Conservation (phyloP, 1,140 invertebrate genomes). For the Eumaeus atala region DNA sequence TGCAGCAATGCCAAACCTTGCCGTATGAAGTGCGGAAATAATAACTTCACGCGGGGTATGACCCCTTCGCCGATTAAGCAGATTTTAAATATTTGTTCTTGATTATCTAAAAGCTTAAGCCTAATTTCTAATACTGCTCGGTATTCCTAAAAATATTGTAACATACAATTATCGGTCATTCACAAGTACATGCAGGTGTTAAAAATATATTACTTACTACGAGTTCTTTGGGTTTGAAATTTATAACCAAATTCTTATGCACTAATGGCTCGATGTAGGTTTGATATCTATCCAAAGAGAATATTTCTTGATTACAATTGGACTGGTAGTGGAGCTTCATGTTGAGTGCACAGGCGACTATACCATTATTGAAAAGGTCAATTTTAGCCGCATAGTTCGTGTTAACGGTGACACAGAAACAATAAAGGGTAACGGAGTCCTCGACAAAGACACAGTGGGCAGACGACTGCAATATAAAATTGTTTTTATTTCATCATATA, state of each 20-base stretch:
- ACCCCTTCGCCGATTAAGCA: constrained; percentile 59
- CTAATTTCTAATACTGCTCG: constrained; percentile 57
- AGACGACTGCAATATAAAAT: constrained; percentile 47
- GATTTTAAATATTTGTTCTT: constrained; percentile 57
- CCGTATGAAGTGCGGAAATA: constrained; percentile 36
- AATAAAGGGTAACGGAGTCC: constrained; percentile 58
- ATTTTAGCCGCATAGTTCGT: constrained; percentile 42
- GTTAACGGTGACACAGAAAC: constrained; percentile 54
- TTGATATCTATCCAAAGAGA: constrained; percentile 57
- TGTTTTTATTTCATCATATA: not conserved
- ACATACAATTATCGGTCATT: constrained; percentile 5
- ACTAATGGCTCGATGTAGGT: constrained; percentile 58
- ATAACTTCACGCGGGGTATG: constrained; percentile 50
- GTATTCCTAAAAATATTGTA: constrained; percentile 46
- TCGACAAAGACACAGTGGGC: constrained; percentile 61
- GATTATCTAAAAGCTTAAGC: constrained; percentile 50
- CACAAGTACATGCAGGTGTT: constrained; percentile 3
- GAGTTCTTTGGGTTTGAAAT: constrained; percentile 55
- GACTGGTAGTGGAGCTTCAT: constrained; percentile 55
- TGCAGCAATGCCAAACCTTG: constrained; percentile 36
- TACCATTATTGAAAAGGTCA: constrained; percentile 61
- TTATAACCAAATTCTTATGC: constrained; percentile 57
- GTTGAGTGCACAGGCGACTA: constrained; percentile 49
- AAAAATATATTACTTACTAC: constrained; percentile 32
- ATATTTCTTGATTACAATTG: constrained; percentile 40